phyloP scores from a whole-genome alignment of 1,140 invertebrate genomes.

The Diorhabda sublineata region DNA sequence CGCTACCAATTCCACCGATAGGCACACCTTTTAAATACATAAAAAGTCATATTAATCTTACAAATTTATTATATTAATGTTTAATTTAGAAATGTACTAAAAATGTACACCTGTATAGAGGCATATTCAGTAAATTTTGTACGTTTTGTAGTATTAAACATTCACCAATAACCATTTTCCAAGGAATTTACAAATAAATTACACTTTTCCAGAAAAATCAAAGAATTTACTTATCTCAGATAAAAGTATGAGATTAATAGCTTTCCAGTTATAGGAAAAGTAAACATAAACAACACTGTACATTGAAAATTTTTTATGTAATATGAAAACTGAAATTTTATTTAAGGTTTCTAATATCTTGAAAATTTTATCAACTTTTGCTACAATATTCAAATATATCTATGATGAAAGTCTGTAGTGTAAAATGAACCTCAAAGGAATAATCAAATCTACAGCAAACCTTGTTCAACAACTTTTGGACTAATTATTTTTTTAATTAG shows the following conservation, averaged over 20 bases:
- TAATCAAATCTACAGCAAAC: not conserved
- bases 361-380: no score
- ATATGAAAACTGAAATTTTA: no score
- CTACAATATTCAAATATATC: no score
- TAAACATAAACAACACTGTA: no score
- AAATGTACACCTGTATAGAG: not conserved
- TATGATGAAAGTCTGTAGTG: no score
- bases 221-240: not conserved
- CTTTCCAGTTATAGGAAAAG: no score
- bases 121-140: not conserved
- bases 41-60: constrained; percentile 6
- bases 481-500: not conserved
- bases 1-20: constrained; percentile 85
- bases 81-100: not conserved
- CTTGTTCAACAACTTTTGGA: not conserved
- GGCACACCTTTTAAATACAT: constrained; percentile 68
- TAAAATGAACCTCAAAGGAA: no score
- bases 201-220: not conserved
- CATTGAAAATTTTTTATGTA: no score
- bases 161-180: not conserved
- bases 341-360: no score
- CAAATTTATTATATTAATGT: constrained; percentile 6
- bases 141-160: not conserved
- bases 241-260: no score
- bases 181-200: not conserved